Conservation (phyloP, 2,113 vertebrate genomes). For the Ursus arctos region DNA sequence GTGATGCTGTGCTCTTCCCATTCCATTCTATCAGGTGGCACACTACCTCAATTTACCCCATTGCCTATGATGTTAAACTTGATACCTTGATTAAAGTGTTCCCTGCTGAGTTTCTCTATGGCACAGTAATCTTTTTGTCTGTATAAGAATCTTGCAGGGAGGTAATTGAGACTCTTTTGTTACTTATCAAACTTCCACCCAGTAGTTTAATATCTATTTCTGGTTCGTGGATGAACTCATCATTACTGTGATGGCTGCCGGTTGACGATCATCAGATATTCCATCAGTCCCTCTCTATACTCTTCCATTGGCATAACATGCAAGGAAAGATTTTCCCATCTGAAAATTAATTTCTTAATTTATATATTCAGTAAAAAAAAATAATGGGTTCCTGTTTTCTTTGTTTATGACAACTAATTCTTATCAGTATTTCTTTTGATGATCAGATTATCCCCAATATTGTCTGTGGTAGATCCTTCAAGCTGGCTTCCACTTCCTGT, state of each 20-base stretch:
- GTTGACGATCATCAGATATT: neutral
- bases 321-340: neutral
- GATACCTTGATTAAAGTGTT: neutral
- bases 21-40: neutral
- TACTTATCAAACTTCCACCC: neutral
- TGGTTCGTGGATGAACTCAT: neutral
- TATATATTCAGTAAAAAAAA: neutral
- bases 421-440: neutral
- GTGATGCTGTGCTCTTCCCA: neutral
- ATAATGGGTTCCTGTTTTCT: neutral
- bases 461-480: neutral
- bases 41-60: neutral
- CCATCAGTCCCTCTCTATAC: neutral
- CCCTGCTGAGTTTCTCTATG: neutral
- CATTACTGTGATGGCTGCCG: neutral
- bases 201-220: neutral
- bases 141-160: neutral
- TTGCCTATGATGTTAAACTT: neutral
- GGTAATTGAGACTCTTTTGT: neutral
- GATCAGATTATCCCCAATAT: neutral
- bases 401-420: neutral
- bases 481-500: neutral
- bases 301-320: neutral
- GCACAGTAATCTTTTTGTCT: neutral
- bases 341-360: neutral